A percentile compares a stretch with the other conserved stretches of the same genome.
Conservation (phyloP, 2,888 invertebrate genomes). For the Zonitis immaculata region DNA sequence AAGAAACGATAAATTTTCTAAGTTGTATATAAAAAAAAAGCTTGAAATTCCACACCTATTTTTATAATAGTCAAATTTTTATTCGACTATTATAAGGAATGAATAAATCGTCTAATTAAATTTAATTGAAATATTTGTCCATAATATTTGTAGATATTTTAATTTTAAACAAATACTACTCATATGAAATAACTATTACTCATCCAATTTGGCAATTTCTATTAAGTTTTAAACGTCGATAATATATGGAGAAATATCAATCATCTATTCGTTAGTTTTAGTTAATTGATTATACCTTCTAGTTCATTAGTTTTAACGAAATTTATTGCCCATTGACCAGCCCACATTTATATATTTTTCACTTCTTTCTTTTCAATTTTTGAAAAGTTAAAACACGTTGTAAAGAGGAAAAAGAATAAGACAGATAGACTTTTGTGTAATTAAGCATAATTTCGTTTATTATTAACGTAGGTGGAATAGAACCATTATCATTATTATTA, state of each 20-base stretch:
- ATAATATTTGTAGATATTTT: no score
- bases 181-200: background rate
- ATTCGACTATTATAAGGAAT: no score
- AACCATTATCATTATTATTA: background rate
- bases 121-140: background rate
- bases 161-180: no score
- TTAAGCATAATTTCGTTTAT: background rate
- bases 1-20: background rate
- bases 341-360: slow-evolving; percentile 11
- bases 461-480: background rate
- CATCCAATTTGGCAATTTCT: background rate
- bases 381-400: background rate
- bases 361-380: background rate
- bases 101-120: background rate
- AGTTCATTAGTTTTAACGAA: slow-evolving; percentile 19
- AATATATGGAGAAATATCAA: slow-evolving; percentile 7
- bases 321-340: slow-evolving; percentile 15
- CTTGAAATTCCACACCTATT: background rate
- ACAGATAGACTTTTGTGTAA: background rate
- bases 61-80: background rate
- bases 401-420: background rate
- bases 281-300: slow-evolving; percentile 18
- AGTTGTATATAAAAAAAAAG: background rate
- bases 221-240: background rate
- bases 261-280: slow-evolving; percentile 18